Conservation (phyloP, 2,888 invertebrate genomes). For the Noctua janthina region DNA sequence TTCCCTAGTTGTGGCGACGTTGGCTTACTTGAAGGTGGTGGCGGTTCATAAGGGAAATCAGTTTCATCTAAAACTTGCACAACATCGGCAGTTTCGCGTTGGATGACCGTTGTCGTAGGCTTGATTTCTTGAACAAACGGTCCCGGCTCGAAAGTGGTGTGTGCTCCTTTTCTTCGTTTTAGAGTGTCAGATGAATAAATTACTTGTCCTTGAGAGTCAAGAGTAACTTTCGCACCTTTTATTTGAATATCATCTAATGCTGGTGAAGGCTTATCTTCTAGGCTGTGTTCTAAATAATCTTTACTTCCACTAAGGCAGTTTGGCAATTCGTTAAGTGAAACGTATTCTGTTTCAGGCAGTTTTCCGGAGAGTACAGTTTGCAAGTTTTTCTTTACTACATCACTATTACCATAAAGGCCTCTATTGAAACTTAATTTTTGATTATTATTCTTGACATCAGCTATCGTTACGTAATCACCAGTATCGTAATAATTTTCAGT, state of each 20-base stretch:
- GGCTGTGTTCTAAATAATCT: slow-evolving; percentile 83
- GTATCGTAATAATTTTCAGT: slow-evolving; percentile 90
- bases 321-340: slow-evolving; percentile 95
- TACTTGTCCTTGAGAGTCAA: slow-evolving; percentile 96
- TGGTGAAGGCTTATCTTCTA: slow-evolving; percentile 79
- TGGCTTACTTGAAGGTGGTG: slow-evolving; percentile 86
- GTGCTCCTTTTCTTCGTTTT: slow-evolving; percentile 94
- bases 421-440: slow-evolving; percentile 89
- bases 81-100: slow-evolving; percentile 84
- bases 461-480: slow-evolving; percentile 96
- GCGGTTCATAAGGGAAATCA: slow-evolving; percentile 86
- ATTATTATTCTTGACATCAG: slow-evolving; percentile 95
- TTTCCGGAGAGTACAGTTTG: slow-evolving; percentile 91
- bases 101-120: slow-evolving; percentile 83
- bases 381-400: slow-evolving; percentile 92
- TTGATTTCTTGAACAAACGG: slow-evolving; percentile 94
- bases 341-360: slow-evolving; percentile 93
- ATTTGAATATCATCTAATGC: slow-evolving; percentile 85
- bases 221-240: slow-evolving; percentile 94
- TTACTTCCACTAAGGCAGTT: slow-evolving; percentile 85
- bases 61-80: slow-evolving; percentile 85
- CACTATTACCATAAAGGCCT: slow-evolving; percentile 92
- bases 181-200: slow-evolving; percentile 97
- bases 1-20: slow-evolving; percentile 92
- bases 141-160: slow-evolving; percentile 96